Conservation (phyloP, 2,113 vertebrate genomes). For the Dryoscopus gambensis region DNA sequence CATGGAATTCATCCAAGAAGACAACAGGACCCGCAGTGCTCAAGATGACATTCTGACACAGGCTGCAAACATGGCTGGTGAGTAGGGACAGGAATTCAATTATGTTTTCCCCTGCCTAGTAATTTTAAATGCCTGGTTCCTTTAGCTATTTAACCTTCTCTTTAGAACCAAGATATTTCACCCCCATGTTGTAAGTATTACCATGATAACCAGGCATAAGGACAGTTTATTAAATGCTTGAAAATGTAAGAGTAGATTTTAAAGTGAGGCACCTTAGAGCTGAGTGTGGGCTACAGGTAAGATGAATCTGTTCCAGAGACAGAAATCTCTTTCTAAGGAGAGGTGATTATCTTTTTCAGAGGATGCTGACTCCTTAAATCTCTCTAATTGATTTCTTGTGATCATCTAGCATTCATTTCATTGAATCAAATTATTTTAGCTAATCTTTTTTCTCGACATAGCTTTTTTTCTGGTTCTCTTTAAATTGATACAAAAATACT, state of each 20-base stretch:
- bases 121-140: background rate
- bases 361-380: background rate
- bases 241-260: background rate
- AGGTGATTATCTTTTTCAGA: background rate
- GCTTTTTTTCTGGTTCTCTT: background rate
- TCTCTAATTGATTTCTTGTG: background rate
- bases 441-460: background rate
- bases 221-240: background rate
- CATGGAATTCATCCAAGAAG: slow-evolving; percentile 84
- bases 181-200: background rate
- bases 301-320: background rate
- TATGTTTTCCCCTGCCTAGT: background rate
- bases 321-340: background rate
- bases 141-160: background rate
- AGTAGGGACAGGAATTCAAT: background rate
- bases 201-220: background rate
- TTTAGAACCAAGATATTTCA: background rate
- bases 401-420: background rate
- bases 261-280: background rate
- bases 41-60: slow-evolving; percentile 94
- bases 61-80: slow-evolving; percentile 93
- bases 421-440: background rate
- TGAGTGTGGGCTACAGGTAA: background rate
- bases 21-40: slow-evolving; percentile 89
- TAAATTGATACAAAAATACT: background rate